Evolutionary conservation across 2,113 vertebrate species (phyloP), one percentile per base, ranked within the genome.

Genomic region (Fukomys damarensis): DNA sequence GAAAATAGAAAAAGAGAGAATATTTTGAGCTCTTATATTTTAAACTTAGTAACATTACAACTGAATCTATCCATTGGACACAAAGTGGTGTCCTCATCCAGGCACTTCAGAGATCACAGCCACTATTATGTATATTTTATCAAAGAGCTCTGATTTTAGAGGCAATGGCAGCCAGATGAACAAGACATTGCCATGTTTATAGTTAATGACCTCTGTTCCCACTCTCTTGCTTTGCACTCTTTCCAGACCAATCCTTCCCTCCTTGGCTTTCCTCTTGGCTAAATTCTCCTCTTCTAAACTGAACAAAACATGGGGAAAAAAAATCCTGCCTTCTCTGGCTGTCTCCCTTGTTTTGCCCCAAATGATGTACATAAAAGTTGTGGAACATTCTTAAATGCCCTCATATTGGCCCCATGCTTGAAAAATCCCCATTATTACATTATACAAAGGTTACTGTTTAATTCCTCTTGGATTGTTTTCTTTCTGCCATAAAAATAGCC

Each of bases 401-500:
- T 93, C 79, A 72, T 66, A 38, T 54, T 49, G 32, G 32, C 38
- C 20, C 80, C 35, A 63, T 74, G 87, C 54, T 84, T 74, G n/a
- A 91, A 95, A 90, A 58, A 93, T 49, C 90, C 65, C 38, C 28
- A 89, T 70, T 89, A 49, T 61, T 43, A 90, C 65, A 41, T 92
- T 66, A 68, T 22, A 41, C 58, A 95, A 66, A 46, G n/a, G 43
- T 95, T 68, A 77, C 17, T 76, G 2, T 59, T 90, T 61, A 66
- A 80, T 35, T 74, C 56, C 58, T 63, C 68, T 38, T 76, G 24
- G n/a, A 38, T 92, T 52, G 16, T 66, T 94, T 95, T 89, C 46
- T 70, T 91, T 95, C 79, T 92, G 70, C 92, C 70, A 66, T 93
- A 86, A 94, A 97, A 96, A 92, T 82, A 94, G 89, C 96, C 93